Conservation (phyloP, 2,797 vertebrate genomes). For the Anguilla megastoma region DNA sequence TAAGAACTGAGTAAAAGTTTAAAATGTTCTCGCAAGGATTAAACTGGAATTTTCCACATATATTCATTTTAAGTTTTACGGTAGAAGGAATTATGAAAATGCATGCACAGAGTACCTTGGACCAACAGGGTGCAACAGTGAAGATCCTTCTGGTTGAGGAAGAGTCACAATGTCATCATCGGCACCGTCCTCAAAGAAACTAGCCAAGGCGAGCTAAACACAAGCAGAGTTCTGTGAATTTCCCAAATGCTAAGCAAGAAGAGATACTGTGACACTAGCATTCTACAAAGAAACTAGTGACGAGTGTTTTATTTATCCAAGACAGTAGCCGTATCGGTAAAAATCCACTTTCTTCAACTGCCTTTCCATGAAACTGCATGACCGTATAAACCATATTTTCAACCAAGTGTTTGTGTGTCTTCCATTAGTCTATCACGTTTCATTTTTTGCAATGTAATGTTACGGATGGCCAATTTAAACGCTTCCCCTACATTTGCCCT, state of each 20-base stretch:
- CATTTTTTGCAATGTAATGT: too few species aligned
- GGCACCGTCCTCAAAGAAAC: conserved; percentile 93
- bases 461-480: too few species aligned
- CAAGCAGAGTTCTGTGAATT: background rate
- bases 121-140: conserved; percentile 81
- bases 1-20: background rate
- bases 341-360: background rate
- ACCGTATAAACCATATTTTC: too few species aligned
- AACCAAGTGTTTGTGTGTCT: too few species aligned
- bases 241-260: background rate
- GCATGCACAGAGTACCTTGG: conserved; percentile 72
- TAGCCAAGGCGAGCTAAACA: conserved; percentile 86
- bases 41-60: background rate
- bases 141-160: conserved; percentile 83
- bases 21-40: background rate
- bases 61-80: background rate
- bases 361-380: background rate
- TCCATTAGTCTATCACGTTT: too few species aligned
- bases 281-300: background rate
- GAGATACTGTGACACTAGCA: background rate
- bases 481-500: too few species aligned
- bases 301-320: background rate
- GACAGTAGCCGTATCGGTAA: background rate
- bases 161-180: conserved; percentile 95
- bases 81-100: background rate